Base-by-base conservation (phyloP, 2,113 vertebrate genomes). In the Heterotilapia buettikoferi region DNA sequence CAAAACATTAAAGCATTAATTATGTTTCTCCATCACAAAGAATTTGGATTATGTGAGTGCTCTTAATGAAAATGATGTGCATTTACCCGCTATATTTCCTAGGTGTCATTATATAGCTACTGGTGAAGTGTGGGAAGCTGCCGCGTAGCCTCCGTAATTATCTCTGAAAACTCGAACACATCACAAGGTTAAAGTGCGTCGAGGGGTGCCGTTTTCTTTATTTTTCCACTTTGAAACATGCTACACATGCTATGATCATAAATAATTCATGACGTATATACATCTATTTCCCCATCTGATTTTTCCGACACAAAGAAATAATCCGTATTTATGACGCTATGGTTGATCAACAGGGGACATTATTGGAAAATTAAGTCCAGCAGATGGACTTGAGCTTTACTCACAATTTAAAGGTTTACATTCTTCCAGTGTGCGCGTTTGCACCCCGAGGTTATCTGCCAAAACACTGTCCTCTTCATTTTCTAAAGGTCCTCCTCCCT, bases 1-100 rank as follows among this genome's bases (percentile, higher is more conserved):
- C 96, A 97, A 97, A 98, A 98, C 97, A 98, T 98, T 98, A 98
- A 98, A 97, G 97, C 97, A 96, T 98, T 98, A 98, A 98, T 98
- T 99, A 98, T 98, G 97, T 97, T 97, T 96, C 96, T 97, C 97
- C 97, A 97, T 97, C 97, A 97, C 97, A 98, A 97, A 98, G 97
- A 98, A 97, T 98, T 97, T 96, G 97, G 97, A 97, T 97, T 98
- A 97, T 97, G 97, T 96, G 97, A 97, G 97, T 94, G 96, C 97
- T 97, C 97, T 96, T 98, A 98, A 98, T 98, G 98, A 97, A 98
- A 98, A 97, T 98, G 95, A 98, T 97, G 93, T 90, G 91, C 92
- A 88, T 95, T 94, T 91, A 96, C 96, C 96, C 84, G 54, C 89
- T 80, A 59, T 91, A 84, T 97, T 93, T 91, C 85, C 85, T 96